These are phyloP conservation scores for Emys orbicularis DNA, from an alignment of 2,797 vertebrate genomes.

Conservation along the genomic window DNA sequence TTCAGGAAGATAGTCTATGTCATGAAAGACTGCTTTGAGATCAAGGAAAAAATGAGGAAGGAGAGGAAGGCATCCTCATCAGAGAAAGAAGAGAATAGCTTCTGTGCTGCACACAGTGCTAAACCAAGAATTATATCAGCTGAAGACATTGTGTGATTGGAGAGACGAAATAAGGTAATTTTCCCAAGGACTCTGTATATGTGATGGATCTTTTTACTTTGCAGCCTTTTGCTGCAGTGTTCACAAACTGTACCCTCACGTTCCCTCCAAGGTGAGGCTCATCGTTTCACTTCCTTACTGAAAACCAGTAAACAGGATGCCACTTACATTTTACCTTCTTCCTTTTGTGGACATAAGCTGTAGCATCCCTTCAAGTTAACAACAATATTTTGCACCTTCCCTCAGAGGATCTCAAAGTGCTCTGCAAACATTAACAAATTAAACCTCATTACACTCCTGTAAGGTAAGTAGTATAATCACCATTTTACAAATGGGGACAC, in stretches of 20 bases:
- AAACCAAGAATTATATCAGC: not conserved
- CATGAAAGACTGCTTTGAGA: not conserved
- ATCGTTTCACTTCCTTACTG: not conserved
- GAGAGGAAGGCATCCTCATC: not conserved
- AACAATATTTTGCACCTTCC: not conserved
- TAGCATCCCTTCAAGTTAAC: not conserved
- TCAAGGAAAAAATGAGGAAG: not conserved
- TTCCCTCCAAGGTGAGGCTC: not conserved
- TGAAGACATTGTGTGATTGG: not conserved
- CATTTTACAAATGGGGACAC: not conserved
- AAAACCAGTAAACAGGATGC: not conserved
- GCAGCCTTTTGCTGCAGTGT: not conserved
- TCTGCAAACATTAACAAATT: not conserved
- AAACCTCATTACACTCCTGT: not conserved
- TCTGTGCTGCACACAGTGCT: not conserved
- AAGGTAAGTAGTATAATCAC: not conserved
- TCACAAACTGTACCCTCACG: not conserved
- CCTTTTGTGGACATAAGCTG: not conserved
- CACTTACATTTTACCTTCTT: not conserved
- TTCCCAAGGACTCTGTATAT: not conserved
- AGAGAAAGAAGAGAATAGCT: not conserved
- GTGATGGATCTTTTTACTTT: constrained; percentile 25
- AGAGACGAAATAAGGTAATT: constrained; percentile 38
- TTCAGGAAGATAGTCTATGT: not conserved
- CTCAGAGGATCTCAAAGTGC: not conserved